Evolutionary conservation across 2,113 vertebrate species (phyloP).

Genomic region (Urocitellus parryii): DNA sequence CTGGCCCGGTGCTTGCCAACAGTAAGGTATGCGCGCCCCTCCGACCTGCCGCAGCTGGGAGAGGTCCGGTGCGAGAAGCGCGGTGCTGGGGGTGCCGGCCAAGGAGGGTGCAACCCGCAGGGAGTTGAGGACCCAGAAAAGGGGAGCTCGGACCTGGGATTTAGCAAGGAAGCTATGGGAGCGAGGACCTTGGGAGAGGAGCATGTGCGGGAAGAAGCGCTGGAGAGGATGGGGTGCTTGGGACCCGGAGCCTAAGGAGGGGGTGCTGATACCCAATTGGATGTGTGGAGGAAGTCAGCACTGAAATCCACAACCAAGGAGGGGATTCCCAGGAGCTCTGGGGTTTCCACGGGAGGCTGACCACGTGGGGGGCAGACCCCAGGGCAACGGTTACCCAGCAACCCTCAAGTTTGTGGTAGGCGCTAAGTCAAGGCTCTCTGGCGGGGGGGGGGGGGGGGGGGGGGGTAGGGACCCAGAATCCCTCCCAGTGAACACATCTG

Average conservation of each 20-base stretch:
- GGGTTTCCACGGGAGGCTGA: background rate
- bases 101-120: too few relatives aligned
- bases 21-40: conserved; percentile 66
- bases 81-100: background rate
- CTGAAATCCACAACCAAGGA: background rate
- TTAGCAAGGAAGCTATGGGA: background rate
- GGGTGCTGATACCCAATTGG: background rate
- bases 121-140: background rate
- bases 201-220: background rate
- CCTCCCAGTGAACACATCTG: background rate
- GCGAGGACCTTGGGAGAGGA: background rate
- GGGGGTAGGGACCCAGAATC: background rate
- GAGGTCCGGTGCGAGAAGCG: conserved; percentile 56
- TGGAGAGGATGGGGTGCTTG: background rate
- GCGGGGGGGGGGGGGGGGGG: too few relatives aligned
- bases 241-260: background rate
- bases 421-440: background rate
- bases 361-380: background rate
- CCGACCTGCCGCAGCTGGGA: background rate
- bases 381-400: background rate
- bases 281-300: background rate
- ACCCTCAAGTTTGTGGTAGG: background rate
- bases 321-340: background rate
- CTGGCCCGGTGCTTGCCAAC: background rate
- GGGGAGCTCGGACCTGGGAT: background rate